Conservation (phyloP, 1,140 invertebrate genomes). For the Drosophila littoralis region DNA sequence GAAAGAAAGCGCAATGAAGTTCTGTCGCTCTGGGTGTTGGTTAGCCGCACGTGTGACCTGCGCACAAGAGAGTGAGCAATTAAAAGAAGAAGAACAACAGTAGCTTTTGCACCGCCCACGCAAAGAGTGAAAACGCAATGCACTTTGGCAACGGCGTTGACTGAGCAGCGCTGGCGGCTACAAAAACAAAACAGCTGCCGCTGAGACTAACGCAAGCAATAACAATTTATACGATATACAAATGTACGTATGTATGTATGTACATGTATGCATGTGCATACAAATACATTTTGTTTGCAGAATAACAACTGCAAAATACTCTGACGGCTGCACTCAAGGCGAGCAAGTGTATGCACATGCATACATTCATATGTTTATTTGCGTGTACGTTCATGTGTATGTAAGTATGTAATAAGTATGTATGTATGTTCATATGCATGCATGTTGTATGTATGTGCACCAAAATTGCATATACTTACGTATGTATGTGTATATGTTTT, state of each 20-base stretch:
- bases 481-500: background rate
- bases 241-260: background rate
- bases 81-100: slow-evolving; percentile 53
- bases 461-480: background rate
- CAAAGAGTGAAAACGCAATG: slow-evolving; percentile 62
- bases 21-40: background rate
- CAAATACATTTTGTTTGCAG: slow-evolving; percentile 63
- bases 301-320: slow-evolving; percentile 64
- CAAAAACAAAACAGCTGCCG: slow-evolving; percentile 51
- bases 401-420: background rate
- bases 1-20: background rate
- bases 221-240: slow-evolving; percentile 33
- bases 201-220: slow-evolving; percentile 41
- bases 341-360: slow-evolving; percentile 34
- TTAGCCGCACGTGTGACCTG: slow-evolving; percentile 58
- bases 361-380: background rate
- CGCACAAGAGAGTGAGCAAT: slow-evolving; percentile 58
- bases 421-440: background rate
- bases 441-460: background rate
- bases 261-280: slow-evolving; percentile 24
- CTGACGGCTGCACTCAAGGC: slow-evolving; percentile 65
- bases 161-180: slow-evolving; percentile 25
- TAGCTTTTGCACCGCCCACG: slow-evolving; percentile 49
- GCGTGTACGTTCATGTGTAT: background rate
- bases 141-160: slow-evolving; percentile 54